phyloP scores from a whole-genome alignment of 2,888 invertebrate genomes.

The Ethmia dodecea region DNA sequence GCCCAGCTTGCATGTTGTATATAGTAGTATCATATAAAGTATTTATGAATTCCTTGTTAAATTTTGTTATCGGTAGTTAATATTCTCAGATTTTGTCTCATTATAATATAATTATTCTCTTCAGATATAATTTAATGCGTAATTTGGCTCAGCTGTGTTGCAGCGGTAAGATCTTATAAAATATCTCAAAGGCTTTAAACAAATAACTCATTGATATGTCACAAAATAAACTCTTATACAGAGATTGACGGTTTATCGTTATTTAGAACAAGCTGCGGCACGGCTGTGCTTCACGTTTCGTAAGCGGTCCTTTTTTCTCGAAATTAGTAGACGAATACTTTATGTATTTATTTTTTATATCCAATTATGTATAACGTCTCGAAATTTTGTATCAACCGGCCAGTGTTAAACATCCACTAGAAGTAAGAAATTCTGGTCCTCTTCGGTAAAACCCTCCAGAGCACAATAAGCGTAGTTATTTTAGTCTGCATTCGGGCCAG shows the following conservation, averaged over 20 bases:
- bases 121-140: slow-evolving; percentile 28
- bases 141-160: slow-evolving; percentile 36
- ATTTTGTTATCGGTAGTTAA: slow-evolving; percentile 67
- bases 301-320: slow-evolving; percentile 44
- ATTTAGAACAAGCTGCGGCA: slow-evolving; percentile 31
- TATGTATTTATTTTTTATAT: slow-evolving; percentile 48
- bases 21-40: slow-evolving; percentile 57
- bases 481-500: slow-evolving; percentile 55
- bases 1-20: slow-evolving; percentile 70
- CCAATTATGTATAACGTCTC: slow-evolving; percentile 49
- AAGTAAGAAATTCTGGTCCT: slow-evolving; percentile 66
- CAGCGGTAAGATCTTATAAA: slow-evolving; percentile 42
- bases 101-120: slow-evolving; percentile 28
- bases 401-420: slow-evolving; percentile 72
- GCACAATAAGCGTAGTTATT: slow-evolving; percentile 65
- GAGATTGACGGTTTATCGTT: slow-evolving; percentile 33
- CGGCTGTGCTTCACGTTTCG: slow-evolving; percentile 28
- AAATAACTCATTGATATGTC: slow-evolving; percentile 43
- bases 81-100: slow-evolving; percentile 37
- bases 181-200: slow-evolving; percentile 32
- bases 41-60: slow-evolving; percentile 66
- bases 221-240: slow-evolving; percentile 42
- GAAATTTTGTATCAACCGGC: slow-evolving; percentile 63
- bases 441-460: slow-evolving; percentile 65
- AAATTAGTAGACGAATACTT: slow-evolving; percentile 44